Conservation (phyloP, 2,113 vertebrate genomes). For the Solenodon paradoxus region DNA sequence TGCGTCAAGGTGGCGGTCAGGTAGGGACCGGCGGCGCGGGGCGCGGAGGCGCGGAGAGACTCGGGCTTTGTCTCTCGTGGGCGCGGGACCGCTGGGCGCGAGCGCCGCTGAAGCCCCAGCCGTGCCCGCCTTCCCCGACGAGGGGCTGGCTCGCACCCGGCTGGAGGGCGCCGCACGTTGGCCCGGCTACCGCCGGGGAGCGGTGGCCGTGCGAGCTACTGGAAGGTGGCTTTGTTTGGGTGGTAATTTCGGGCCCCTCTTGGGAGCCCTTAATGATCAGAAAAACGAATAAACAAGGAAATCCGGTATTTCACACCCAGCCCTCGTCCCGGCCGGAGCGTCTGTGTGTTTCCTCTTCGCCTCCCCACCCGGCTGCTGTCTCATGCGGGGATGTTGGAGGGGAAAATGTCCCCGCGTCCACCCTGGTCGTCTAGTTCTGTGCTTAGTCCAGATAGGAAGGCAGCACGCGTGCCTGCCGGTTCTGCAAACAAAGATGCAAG, state of each 20-base stretch:
- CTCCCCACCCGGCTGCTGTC: conserved; percentile 61
- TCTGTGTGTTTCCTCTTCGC: conserved; percentile 74
- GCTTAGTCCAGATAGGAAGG: neutral
- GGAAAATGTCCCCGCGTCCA: neutral
- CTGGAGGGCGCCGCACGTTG: neutral
- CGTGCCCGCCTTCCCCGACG: neutral
- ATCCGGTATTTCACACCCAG: conserved; percentile 80
- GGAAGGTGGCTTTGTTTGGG: conserved; percentile 73
- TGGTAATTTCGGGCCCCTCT: conserved; percentile 54
- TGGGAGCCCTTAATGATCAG: conserved; percentile 64
- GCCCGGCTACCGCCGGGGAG: neutral
- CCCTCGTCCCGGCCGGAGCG: conserved; percentile 47
- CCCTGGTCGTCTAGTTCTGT: neutral
- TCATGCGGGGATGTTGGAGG: conserved; percentile 4
- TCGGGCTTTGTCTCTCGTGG: conserved; percentile 66
- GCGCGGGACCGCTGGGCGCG: neutral
- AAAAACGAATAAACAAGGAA: conserved; percentile 79
- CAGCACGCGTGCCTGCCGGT: neutral
- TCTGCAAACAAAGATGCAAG: conserved; percentile 64
- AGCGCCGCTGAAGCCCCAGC: neutral
- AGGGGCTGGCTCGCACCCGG: neutral
- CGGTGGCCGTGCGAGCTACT: neutral
- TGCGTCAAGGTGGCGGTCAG: conserved; percentile 83
- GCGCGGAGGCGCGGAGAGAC: neutral
- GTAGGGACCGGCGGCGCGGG: conserved; percentile 51